Evolutionary conservation across 2,888 invertebrate genomes (phyloP), one percentile per base, ranked within the genome.

Genomic region (Dryobotodes eremita): DNA sequence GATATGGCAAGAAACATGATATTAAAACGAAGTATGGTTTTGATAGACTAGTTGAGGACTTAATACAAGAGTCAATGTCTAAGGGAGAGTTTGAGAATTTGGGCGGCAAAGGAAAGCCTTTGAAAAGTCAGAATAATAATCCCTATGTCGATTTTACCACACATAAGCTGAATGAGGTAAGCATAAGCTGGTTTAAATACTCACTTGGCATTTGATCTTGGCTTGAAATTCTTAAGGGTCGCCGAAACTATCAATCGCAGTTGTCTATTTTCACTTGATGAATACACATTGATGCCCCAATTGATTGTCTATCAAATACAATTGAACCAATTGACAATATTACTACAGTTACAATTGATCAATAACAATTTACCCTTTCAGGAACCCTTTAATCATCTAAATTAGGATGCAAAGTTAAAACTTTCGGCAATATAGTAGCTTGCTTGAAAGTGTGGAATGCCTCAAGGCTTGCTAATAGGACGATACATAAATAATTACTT

Each of bases 111-210:
- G 99, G 99, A 20, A 99, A 99, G 93, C 99, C 99, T 0, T 95
- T 99, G 77, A 96, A 97, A 68, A 95, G 97, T 71, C 97, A 98
- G 84, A 97, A 97, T 84, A 97, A 97, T 88, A 99, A 98, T 96
- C 99, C 99, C 0, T 98, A 98, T 94, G 98, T 99, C 15, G 99
- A 99, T 95, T 98, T 98, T 92, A 98, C 98, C 0, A 99, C 99
- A 0, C 98, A 99, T 92, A 98, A 98, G 94, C 92, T 98, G 75
- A 98, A 98, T 96, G 98, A 98, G 97, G 98, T 98, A 92, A 85
- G 89, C 82, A 11, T 20, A 66, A 1, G 11, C 17, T 36, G 7
- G n/a, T 11, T 62, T 62, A 62, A 69, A 70, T 61, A 36, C 11
- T 36, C 36, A 17, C 64, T n/a, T 4, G 10, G 31, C 3, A 57